These are phyloP conservation scores for Meta bourneti DNA, from an alignment of 2,888 invertebrate species.

Conservation along the genomic window DNA sequence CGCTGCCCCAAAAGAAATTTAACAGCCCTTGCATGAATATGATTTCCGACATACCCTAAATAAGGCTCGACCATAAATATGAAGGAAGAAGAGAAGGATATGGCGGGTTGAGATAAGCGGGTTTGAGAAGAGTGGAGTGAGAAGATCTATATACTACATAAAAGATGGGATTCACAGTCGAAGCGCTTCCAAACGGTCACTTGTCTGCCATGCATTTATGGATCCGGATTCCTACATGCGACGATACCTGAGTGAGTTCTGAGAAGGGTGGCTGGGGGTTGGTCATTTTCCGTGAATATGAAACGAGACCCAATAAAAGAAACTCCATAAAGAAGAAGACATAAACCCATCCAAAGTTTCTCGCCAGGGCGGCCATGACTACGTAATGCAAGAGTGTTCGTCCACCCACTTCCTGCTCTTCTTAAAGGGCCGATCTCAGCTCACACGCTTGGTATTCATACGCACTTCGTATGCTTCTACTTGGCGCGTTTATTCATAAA, in stretches of 20 bases:
- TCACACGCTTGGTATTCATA: constrained; percentile 68
- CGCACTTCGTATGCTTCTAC: constrained; percentile 72
- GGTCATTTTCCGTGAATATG: constrained; percentile 70
- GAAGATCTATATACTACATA: constrained; percentile 75
- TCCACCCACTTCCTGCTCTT: background rate
- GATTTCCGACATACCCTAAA: constrained; percentile 43
- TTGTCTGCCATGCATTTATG: constrained; percentile 70
- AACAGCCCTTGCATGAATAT: constrained; percentile 1
- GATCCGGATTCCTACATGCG: constrained; percentile 42
- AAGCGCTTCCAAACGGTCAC: constrained; percentile 65
- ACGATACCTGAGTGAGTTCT: constrained; percentile 48
- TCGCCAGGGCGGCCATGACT: constrained; percentile 51
- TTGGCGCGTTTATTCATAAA: constrained; percentile 69
- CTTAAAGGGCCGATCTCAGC: background rate
- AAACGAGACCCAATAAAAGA: constrained; percentile 74
- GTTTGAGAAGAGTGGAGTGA: constrained; percentile 45
- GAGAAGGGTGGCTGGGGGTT: constrained; percentile 1
- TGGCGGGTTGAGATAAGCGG: constrained; percentile 66
- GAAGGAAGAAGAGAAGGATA: constrained; percentile 54
- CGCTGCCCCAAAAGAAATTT: background rate
- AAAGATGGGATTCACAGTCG: constrained; percentile 71
- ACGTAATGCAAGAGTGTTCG: constrained; percentile 53
- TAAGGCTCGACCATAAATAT: constrained; percentile 56
- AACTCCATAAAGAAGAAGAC: constrained; percentile 71
- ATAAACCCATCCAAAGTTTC: constrained; percentile 55